Evolutionary conservation across 2,888 invertebrate species (phyloP), one percentile per base, ranked within the genome.

Genomic region (Sarcophaga subvicina): DNA sequence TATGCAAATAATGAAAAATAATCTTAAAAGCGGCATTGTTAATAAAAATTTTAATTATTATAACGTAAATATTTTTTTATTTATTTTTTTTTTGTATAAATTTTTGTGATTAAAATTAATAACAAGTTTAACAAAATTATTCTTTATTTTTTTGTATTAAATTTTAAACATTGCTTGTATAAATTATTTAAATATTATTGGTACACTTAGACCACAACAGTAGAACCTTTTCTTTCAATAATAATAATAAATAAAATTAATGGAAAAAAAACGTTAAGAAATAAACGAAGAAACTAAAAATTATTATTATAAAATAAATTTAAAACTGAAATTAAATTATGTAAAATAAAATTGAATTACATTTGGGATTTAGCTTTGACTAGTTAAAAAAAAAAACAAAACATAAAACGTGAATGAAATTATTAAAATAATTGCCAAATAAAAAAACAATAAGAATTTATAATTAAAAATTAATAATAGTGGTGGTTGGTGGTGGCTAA

Each of bases 351-450:
- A 81, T 69, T 69, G 70, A 79, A 75, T 75, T 66, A 78, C 80
- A 84, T 87, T 87, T 87, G 87, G 87, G 87, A 87, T 81, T 84
- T 87, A 87, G 87, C 87, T 79, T 86, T 87, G 87, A 87, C 87
- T 87, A 87, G 87, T 87, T 78, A 84, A 84, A 87, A 81, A 75
- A 78, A 78, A 87, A 87, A 75, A 80, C 22, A 79, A 47, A 76
- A 81, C 79, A 71, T 71, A 86, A 83, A 83, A 79, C 27, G 22
- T 70, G 22, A 14, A 75, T 77, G 67, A 67, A 69, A 72, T 80
- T 76, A 66, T 70, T 73, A 76, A 72, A 14, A 69, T 83, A 79
- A 59, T 45, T 83, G 83, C 80, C 59, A 75, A 59, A 69, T n/a
- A 67, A 73, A 6, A 54, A 76, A 71, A 64, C 49, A 83, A 69